Evolutionary conservation across 1,140 invertebrate genomes (phyloP).

Genomic region (Cydia amplana): DNA sequence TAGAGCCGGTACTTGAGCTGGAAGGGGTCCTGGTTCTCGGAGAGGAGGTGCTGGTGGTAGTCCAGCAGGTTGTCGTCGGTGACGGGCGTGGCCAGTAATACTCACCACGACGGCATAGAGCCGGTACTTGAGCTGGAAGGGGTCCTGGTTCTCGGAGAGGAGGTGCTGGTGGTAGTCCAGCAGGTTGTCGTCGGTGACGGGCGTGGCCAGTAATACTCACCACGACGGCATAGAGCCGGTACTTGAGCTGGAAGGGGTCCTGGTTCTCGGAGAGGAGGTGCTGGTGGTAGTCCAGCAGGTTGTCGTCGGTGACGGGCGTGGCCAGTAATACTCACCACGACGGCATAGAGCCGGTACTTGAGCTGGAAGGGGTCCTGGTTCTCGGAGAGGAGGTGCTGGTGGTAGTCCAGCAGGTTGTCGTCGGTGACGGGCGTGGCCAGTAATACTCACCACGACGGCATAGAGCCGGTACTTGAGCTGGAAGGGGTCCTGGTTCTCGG

Average conservation of each 20-base stretch:
- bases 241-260: slow-evolving; percentile 88
- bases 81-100: slow-evolving; percentile 81
- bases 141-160: slow-evolving; percentile 82
- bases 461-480: slow-evolving; percentile 90
- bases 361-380: slow-evolving; percentile 86
- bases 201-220: slow-evolving; percentile 84
- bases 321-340: slow-evolving; percentile 87
- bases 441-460: slow-evolving; percentile 89
- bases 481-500: slow-evolving; percentile 83
- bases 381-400: slow-evolving; percentile 84
- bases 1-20: slow-evolving; percentile 90
- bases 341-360: slow-evolving; percentile 90
- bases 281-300: slow-evolving; percentile 88
- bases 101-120: slow-evolving; percentile 92
- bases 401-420: slow-evolving; percentile 86
- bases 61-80: slow-evolving; percentile 85
- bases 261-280: slow-evolving; percentile 82
- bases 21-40: slow-evolving; percentile 83
- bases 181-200: slow-evolving; percentile 83
- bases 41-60: slow-evolving; percentile 87
- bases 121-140: slow-evolving; percentile 88
- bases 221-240: slow-evolving; percentile 91
- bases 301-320: slow-evolving; percentile 83
- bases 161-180: slow-evolving; percentile 89
- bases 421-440: slow-evolving; percentile 83